Evolutionary conservation across 2,797 vertebrate species (phyloP).

Genomic region (Pseudomugil tenellus): DNA sequence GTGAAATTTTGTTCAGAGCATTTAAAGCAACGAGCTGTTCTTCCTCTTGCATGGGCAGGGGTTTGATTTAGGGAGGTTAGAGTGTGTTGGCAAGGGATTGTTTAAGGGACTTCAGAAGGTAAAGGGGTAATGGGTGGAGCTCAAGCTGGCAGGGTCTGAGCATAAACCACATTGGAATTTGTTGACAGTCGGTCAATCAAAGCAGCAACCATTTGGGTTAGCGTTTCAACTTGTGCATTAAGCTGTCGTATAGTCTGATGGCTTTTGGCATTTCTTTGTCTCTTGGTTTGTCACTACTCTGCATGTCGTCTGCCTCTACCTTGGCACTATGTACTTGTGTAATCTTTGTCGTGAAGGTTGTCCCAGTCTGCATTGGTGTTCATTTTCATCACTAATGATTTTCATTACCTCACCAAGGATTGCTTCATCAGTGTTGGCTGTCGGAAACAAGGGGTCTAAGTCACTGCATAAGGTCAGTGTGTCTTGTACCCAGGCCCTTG

Average conservation of each 20-base stretch:
- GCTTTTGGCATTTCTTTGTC: background rate
- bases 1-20: background rate
- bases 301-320: background rate
- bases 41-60: background rate
- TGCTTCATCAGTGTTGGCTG: constrained; percentile 39
- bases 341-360: constrained; percentile 10
- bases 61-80: background rate
- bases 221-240: background rate
- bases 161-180: background rate
- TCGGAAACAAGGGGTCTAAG: no score
- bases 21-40: background rate
- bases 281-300: background rate
- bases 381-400: constrained; percentile 47
- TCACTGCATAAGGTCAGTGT: no score
- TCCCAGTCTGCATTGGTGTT: constrained; percentile 26
- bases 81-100: background rate
- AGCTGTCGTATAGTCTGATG: constrained; percentile 13
- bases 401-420: constrained; percentile 36
- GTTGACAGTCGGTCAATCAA: background rate
- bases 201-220: background rate
- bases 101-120: no score
- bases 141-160: no score
- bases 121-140: no score
- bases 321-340: constrained; percentile 2
- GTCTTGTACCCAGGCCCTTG: no score